Evolutionary conservation across 2,888 invertebrate species (phyloP).

Genomic region (Encarsia formosa): DNA sequence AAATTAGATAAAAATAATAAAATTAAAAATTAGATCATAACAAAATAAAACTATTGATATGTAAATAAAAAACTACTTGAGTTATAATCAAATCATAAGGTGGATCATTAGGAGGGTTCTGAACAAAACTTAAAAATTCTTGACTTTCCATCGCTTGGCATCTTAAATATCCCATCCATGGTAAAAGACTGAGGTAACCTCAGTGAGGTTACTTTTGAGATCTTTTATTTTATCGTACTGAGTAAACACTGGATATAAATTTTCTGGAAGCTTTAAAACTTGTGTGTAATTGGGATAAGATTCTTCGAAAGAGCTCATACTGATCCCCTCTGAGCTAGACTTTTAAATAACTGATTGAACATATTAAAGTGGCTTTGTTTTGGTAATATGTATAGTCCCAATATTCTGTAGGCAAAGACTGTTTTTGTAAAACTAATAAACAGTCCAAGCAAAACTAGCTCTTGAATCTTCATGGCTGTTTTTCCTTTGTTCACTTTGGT

Average conservation of each 20-base stretch:
- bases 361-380: constrained; percentile 53
- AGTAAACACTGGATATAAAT: not conserved
- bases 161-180: constrained; percentile 17
- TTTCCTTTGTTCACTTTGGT: no score
- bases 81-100: constrained; percentile 39
- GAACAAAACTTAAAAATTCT: constrained; percentile 32
- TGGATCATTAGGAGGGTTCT: constrained; percentile 36
- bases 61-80: no score
- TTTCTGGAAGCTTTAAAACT: constrained; percentile 1
- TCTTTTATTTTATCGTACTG: not conserved
- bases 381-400: constrained; percentile 51
- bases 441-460: not conserved
- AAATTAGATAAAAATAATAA: no score
- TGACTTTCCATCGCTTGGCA: constrained; percentile 31
- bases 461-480: not conserved
- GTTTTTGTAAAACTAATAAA: not conserved
- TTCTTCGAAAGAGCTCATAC: constrained; percentile 41
- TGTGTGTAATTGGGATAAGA: constrained; percentile 14
- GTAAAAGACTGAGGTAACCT: not conserved
- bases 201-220: not conserved
- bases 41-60: no score
- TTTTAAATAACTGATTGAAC: constrained; percentile 48
- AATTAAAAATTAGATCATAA: no score
- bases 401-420: constrained; percentile 40
- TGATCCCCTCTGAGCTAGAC: constrained; percentile 48